Conservation (phyloP, 1,140 invertebrate species). For the Drosophila pallidifrons region DNA sequence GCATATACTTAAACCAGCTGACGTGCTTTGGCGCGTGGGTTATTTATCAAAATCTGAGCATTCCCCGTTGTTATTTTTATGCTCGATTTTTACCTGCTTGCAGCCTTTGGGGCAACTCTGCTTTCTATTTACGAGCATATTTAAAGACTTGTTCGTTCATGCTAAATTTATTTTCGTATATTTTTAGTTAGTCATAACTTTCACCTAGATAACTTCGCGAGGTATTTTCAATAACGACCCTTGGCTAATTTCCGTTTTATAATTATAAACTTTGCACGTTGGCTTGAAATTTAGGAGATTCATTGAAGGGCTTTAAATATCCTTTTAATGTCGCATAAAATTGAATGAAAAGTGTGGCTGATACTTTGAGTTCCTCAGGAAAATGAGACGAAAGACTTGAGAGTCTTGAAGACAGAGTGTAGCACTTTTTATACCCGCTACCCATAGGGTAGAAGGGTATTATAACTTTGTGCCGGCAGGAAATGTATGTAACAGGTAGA, state of each 20-base stretch:
- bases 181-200: slow-evolving; percentile 4
- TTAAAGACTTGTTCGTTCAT: background rate
- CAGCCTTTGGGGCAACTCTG: slow-evolving; percentile 5
- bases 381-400: too few species aligned
- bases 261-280: slow-evolving; percentile 11
- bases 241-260: slow-evolving; percentile 14
- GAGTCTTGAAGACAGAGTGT: too few species aligned
- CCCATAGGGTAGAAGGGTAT: too few species aligned
- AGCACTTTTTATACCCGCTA: too few species aligned
- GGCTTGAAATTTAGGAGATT: background rate
- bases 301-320: background rate
- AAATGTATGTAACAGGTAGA: too few species aligned
- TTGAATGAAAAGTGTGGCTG: background rate
- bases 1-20: slow-evolving; percentile 9
- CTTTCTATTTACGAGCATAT: background rate
- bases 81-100: slow-evolving; percentile 13
- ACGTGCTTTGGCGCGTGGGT: slow-evolving; percentile 19
- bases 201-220: background rate
- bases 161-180: background rate
- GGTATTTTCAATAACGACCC: slow-evolving; percentile 1
- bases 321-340: background rate
- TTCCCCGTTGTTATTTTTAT: slow-evolving; percentile 15
- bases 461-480: too few species aligned
- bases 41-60: slow-evolving; percentile 43
- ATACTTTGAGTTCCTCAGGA: background rate